These are phyloP conservation scores for Tympanoctomys barrerae DNA, from an alignment of 2,797 vertebrate species.

Conservation along the genomic window DNA sequence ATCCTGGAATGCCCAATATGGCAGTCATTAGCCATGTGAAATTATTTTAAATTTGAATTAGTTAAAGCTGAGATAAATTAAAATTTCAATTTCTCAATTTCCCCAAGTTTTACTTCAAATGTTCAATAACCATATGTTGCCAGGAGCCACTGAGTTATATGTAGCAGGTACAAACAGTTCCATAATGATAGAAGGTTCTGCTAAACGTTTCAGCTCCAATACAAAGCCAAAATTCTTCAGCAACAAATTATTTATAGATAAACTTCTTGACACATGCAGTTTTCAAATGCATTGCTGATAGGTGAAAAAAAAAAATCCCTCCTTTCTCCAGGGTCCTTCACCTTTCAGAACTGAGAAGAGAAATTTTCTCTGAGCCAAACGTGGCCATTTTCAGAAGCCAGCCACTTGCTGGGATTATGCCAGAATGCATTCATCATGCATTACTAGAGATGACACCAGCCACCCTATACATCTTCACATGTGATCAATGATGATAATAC, in stretches of 20 bases:
- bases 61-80: slow-evolving; percentile 25
- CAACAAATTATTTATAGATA: neutral
- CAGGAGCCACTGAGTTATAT: neutral
- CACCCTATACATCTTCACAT: neutral
- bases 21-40: neutral
- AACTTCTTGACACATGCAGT: neutral
- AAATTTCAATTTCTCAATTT: neutral
- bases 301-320: neutral
- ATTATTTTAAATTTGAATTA: slow-evolving; percentile 19
- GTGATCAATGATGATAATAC: neutral
- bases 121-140: neutral
- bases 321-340: neutral
- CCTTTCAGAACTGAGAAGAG: neutral
- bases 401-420: too few relatives aligned
- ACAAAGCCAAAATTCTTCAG: neutral
- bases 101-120: neutral
- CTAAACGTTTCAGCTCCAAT: neutral
- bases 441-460: neutral
- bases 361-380: neutral
- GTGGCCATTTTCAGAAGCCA: neutral
- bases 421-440: neutral
- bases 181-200: neutral
- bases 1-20: neutral
- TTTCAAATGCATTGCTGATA: neutral
- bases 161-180: neutral